These are phyloP conservation scores for Horisme vitalbata DNA, from an alignment of 2,888 invertebrate species.

Conservation along the genomic window DNA sequence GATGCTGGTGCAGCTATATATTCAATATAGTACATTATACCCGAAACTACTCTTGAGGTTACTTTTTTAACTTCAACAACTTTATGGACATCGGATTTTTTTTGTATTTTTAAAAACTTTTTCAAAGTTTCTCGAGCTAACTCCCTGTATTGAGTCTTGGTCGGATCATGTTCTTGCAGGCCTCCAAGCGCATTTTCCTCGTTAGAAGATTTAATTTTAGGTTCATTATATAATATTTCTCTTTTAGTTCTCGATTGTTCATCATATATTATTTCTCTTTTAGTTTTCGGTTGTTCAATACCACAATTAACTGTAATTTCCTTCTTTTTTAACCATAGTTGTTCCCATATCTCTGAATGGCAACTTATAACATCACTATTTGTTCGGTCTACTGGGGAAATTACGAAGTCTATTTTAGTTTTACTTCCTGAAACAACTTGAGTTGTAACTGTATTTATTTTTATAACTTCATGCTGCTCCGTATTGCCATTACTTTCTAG, in stretches of 20 bases:
- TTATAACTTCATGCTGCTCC: constrained; percentile 18
- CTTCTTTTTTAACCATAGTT: constrained; percentile 34
- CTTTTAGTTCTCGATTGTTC: constrained; percentile 21
- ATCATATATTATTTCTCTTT: too few species aligned
- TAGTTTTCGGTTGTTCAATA: not conserved
- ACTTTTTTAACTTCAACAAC: constrained; percentile 50
- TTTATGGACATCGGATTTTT: constrained; percentile 34
- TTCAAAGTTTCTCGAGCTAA: constrained; percentile 50
- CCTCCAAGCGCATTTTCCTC: constrained; percentile 14
- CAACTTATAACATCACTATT: constrained; percentile 31
- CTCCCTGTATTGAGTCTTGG: constrained; percentile 37
- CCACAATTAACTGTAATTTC: constrained; percentile 19
- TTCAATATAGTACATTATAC: constrained; percentile 49
- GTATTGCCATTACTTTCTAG: constrained; percentile 13
- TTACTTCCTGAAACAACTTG: constrained; percentile 41
- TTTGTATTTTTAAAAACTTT: constrained; percentile 38
- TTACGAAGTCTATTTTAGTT: constrained; percentile 37
- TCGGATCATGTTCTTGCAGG: constrained; percentile 35
- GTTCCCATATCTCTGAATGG: constrained; percentile 36
- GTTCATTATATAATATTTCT: constrained; percentile 4
- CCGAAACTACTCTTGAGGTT: constrained; percentile 45
- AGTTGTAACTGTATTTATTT: constrained; percentile 33
- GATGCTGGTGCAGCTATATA: constrained; percentile 45
- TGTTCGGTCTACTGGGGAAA: constrained; percentile 12
- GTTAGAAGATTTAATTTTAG: not conserved